Evolutionary conservation across 1,140 invertebrate genomes (phyloP), one percentile per base, ranked within the genome.

Genomic region (Conus ventricosus): DNA sequence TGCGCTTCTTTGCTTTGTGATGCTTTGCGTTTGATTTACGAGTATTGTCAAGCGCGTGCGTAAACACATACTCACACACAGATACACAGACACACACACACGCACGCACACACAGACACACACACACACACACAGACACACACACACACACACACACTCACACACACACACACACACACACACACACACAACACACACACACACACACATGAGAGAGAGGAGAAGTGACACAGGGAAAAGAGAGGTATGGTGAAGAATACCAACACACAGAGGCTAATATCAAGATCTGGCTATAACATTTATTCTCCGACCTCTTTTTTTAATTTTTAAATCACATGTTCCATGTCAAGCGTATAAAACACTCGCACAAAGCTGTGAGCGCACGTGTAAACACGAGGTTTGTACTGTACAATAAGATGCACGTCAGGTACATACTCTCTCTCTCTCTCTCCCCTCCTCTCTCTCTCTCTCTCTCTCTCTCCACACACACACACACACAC

Each of bases 141-240:
- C 10, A 4, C 81, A 15, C 81, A 11, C 81, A 15, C 15, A 15
- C 39, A 15, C 81, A 83, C 81, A 83, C 63, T 2, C 63, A 71
- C 63, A 71, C 63, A 71, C 63, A 71, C 81, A 55, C 13, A 83
- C 39, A 83, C 15, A 81, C n/a, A 81, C 39, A 83, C 81, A 39
- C 27, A 51, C 80, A 53, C 27, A 51, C 80, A 53, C 80, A 51
- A n/a, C 27, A 53, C 15, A 82, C 25, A 55, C 80, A 39, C 39
- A 39, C 39, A 39, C 39, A 39, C 39, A 39, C 39, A 39, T 39
- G 39, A 3, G 39, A 39, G 39, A 39, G n/a, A 39, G 39, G 39
- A 39, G 39, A 39, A 39, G 39, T 1, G 0, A 39, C 39, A 39
- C 39, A 39, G 39, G 39, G 3, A 39, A 39, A 39, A 39, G 39